Base-by-base conservation (phyloP, 2,888 invertebrate genomes). In the Latrodectus elegans region DNA sequence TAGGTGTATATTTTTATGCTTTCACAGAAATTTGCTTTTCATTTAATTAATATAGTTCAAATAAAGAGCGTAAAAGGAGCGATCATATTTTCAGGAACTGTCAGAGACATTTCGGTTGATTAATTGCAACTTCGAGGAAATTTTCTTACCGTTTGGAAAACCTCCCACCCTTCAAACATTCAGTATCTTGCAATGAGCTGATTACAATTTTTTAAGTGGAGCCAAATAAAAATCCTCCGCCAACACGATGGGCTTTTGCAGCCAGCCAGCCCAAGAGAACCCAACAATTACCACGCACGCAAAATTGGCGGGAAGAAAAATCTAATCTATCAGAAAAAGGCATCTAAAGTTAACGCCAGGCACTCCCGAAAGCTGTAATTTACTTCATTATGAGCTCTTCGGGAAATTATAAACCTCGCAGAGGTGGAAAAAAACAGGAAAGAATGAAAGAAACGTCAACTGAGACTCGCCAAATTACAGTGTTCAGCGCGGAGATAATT, bases 401-500 rank as follows among this genome's bases (percentile, higher is more conserved):
- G 74, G 55, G 14, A 60, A 74, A 74, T 74, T 74, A 74, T 60
- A 52, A 74, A 51, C 52, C 38, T 38, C 12, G 60, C 12, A 68
- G 17, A 15, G 65, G 8, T 22, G 49, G 52, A 67, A 17, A 52
- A 38, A 77, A 68, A 51, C 11, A 14, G 14, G 11, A 26, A 12
- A 68, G 26, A 49, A 71, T 3, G 49, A 71, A 53, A 55, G 26
- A 1, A 55, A 68, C 17, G 12, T 22, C 14, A 22, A 12, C 52
- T n/a, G 72, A 52, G 72, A 72, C 22, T 17, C 72, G 15, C 51
- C 22, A 74, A 81, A 81, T 81, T 74, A 81, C 38, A 81, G 81
- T 74, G 26, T 55, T 81, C 64, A 81, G 60, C 15, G 15, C 55
- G 6, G n/a, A 15, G 73, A 78, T 84, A 84, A 84, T 84, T 84